A percentile compares a stretch with the other conserved stretches of the same genome.
Evolutionary conservation across 2,797 vertebrate genomes (phyloP).

Genomic region (Thalassophryne amazonica): DNA sequence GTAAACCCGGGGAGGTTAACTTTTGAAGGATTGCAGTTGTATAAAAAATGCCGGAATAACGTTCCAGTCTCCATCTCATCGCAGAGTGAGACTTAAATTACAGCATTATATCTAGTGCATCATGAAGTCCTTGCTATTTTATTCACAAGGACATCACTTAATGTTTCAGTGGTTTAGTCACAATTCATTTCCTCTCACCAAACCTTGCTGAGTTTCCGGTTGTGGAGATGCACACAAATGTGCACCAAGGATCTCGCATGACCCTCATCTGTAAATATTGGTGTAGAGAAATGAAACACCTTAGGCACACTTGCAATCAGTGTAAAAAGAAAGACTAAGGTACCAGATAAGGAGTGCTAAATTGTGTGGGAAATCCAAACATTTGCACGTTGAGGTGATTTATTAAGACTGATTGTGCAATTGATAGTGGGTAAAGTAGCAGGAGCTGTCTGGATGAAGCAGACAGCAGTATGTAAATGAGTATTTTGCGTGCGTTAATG

Average conservation of each 20-base stretch:
- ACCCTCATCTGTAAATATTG: conserved; percentile 29
- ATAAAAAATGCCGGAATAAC: conserved; percentile 58
- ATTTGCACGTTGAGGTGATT: too few relatives aligned
- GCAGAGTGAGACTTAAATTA: conserved; percentile 47
- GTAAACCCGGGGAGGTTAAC: conserved; percentile 61
- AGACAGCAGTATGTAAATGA: too few relatives aligned
- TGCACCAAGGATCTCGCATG: conserved; percentile 9
- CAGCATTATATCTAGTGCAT: conserved; percentile 44
- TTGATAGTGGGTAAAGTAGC: too few relatives aligned
- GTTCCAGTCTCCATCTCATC: conserved; percentile 43
- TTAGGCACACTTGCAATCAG: too few relatives aligned
- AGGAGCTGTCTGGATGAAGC: too few relatives aligned
- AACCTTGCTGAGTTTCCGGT: conserved; percentile 8
- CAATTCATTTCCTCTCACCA: conserved; percentile 49
- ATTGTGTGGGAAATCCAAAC: too few relatives aligned
- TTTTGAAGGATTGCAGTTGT: conserved; percentile 58
- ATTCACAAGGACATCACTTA: conserved; percentile 59
- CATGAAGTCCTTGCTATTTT: conserved; percentile 54
- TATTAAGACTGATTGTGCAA: too few relatives aligned
- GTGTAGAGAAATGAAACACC: conserved; percentile 18
- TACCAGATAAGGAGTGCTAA: too few relatives aligned
- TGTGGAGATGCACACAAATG: conserved; percentile 11
- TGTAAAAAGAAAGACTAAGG: too few relatives aligned
- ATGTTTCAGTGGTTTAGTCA: conserved; percentile 57
- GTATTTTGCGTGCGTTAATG: too few relatives aligned